Conservation (phyloP, 2,888 invertebrate species). For the Alviniconcha strummeri region DNA sequence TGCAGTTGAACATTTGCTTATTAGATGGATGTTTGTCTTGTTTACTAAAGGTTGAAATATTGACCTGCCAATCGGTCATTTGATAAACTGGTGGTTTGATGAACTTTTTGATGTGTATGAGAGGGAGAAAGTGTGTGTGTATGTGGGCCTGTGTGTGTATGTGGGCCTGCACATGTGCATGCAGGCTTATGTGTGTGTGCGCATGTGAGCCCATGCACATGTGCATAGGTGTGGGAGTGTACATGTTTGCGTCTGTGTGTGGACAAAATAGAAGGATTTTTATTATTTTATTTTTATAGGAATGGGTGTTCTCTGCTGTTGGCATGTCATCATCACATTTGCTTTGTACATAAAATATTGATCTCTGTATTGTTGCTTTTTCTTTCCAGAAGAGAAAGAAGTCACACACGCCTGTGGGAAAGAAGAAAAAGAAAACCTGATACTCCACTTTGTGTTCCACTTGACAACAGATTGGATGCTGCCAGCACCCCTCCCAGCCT, state of each 20-base stretch:
- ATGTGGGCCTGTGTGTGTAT: neutral
- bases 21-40: neutral
- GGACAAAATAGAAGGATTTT: neutral
- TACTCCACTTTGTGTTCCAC: too few relatives aligned
- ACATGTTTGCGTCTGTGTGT: neutral
- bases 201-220: neutral
- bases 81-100: neutral
- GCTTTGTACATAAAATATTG: too few relatives aligned
- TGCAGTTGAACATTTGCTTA: neutral
- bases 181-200: conserved; percentile 6
- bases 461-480: too few relatives aligned
- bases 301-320: too few relatives aligned
- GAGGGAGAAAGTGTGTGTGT: neutral
- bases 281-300: too few relatives aligned
- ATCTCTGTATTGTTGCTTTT: too few relatives aligned
- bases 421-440: too few relatives aligned
- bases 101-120: neutral
- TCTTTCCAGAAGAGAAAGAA: too few relatives aligned
- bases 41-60: too few relatives aligned
- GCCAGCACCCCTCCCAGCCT: too few relatives aligned
- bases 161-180: neutral
- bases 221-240: conserved; percentile 14
- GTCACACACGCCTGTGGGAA: too few relatives aligned
- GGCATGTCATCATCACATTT: too few relatives aligned
- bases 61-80: neutral